A percentile compares a stretch with the other conserved stretches of the same genome.
Conservation (phyloP, 2,113 vertebrate genomes). For the Hoplias malabaricus region DNA sequence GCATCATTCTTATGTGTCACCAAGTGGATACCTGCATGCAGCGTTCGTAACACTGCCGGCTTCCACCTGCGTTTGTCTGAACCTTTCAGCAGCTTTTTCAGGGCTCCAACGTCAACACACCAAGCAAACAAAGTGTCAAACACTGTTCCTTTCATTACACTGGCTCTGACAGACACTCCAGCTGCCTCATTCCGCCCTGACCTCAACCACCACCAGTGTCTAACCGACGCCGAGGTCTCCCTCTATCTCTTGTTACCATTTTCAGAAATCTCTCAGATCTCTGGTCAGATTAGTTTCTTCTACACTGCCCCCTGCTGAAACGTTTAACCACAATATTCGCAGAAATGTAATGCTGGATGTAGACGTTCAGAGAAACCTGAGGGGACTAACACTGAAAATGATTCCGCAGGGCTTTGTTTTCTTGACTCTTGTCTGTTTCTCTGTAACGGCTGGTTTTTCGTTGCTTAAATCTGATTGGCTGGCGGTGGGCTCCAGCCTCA, state of each 20-base stretch:
- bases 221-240: not conserved
- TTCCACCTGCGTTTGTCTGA: slow-evolving; percentile 56
- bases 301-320: no score
- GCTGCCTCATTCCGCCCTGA: slow-evolving; percentile 34
- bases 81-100: slow-evolving; percentile 50
- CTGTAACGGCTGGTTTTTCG: not conserved
- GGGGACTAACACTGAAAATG: not conserved
- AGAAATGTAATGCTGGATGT: not conserved
- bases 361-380: not conserved
- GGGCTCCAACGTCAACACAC: slow-evolving; percentile 17
- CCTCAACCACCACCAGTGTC: not conserved
- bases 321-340: not conserved
- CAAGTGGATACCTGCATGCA: slow-evolving; percentile 22
- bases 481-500: not conserved
- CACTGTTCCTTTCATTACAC: slow-evolving; percentile 44
- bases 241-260: not conserved
- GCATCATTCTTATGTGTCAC: not conserved
- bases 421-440: not conserved
- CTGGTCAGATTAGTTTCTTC: not conserved
- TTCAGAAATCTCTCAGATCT: not conserved
- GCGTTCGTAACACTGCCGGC: slow-evolving; percentile 42
- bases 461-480: not conserved
- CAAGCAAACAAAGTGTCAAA: slow-evolving; percentile 22
- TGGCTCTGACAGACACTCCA: slow-evolving; percentile 43
- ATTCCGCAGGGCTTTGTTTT: not conserved